Percentiles rank a stretch among this genome's conserved stretches.
These are phyloP conservation scores for Spatula versicolor DNA, from an alignment of 2,797 vertebrate genomes.

Conservation along the genomic window DNA sequence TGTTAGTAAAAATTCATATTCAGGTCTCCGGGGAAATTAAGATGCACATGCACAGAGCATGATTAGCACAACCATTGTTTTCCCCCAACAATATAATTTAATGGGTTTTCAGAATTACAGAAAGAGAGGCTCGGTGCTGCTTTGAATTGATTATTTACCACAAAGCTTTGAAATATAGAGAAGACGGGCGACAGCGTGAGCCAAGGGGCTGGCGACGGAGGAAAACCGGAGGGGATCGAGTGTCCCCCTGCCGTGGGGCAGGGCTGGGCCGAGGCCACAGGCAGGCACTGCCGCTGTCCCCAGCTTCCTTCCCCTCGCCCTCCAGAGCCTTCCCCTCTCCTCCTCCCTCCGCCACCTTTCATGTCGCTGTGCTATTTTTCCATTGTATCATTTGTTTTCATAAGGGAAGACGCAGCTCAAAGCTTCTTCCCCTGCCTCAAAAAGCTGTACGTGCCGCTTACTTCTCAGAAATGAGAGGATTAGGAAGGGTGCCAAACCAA, in stretches of 20 bases:
- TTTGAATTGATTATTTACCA: conserved; percentile 85
- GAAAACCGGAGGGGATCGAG: not conserved
- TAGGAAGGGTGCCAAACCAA: conserved; percentile 10
- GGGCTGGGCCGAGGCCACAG: not conserved
- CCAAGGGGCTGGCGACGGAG: conserved; percentile 62
- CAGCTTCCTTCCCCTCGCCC: not conserved
- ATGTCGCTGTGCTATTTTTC: not conserved
- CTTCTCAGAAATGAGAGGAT: conserved; percentile 57
- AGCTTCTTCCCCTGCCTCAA: conserved; percentile 9
- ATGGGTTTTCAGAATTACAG: conserved; percentile 89
- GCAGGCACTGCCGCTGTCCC: not conserved
- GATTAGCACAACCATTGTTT: conserved; percentile 91
- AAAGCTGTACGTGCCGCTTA: not conserved
- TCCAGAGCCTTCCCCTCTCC: not conserved
- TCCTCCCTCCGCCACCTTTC: not conserved
- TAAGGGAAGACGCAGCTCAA: conserved; percentile 40
- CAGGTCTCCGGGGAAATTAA: conserved; percentile 87
- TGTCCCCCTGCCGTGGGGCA: not conserved
- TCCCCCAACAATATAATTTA: conserved; percentile 90
- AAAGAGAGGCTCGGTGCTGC: conserved; percentile 81
- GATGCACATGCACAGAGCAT: conserved; percentile 87
- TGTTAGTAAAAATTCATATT: conserved; percentile 92
- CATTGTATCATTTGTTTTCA: conserved; percentile 39
- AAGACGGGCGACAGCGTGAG: conserved; percentile 67
- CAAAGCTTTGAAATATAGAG: conserved; percentile 80